These are phyloP conservation scores for Cossypha heuglini DNA, from an alignment of 2,797 vertebrate genomes.

Conservation along the genomic window DNA sequence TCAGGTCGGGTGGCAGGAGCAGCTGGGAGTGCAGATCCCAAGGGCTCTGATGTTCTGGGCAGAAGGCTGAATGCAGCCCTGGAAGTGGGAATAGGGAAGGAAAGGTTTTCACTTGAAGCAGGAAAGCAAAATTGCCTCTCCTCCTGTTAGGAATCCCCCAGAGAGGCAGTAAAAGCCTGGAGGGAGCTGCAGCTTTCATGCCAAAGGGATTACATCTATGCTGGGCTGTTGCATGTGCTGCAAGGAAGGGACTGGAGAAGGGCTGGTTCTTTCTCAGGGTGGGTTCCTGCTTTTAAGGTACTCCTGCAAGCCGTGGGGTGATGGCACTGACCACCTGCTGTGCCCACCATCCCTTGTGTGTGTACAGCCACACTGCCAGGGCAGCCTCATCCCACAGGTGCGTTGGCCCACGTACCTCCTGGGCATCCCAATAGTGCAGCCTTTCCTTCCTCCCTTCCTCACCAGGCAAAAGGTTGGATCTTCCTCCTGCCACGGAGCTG, in stretches of 20 bases:
- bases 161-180: not conserved
- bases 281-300: not conserved
- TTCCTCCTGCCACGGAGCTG: not conserved
- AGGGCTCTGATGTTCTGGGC: rapidly evolving
- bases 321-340: not conserved
- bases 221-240: not conserved
- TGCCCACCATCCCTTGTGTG: not conserved
- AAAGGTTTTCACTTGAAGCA: not conserved
- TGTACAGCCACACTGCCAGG: not conserved
- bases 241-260: not conserved
- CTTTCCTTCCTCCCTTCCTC: not conserved
- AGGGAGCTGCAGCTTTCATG: rapidly evolving
- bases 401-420: not conserved
- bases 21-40: not conserved
- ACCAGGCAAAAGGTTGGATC: not conserved
- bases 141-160: not conserved
- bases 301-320: rapidly evolving
- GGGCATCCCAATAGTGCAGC: rapidly evolving
- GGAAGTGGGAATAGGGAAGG: not conserved
- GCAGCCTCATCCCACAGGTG: not conserved
- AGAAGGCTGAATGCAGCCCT: not conserved
- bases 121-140: not conserved
- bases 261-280: not conserved
- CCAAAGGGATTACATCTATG: not conserved
- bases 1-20: rapidly evolving